Evolutionary conservation across 2,797 vertebrate species (phyloP).

Genomic region (Lepilemur ruficaudatus): DNA sequence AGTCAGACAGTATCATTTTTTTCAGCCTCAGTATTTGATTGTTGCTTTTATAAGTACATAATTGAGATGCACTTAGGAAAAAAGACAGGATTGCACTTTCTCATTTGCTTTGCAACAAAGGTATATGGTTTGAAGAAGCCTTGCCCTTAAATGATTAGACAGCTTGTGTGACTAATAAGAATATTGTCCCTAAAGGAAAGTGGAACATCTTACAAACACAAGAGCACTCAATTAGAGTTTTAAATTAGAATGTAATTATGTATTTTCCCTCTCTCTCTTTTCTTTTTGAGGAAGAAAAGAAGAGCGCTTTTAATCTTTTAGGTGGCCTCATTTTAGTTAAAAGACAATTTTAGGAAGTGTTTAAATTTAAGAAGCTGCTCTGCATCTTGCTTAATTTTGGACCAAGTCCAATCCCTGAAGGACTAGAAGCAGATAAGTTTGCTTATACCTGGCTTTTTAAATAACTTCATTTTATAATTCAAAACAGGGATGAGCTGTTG

Average conservation of each 20-base stretch:
- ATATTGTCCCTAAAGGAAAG: conserved; percentile 81
- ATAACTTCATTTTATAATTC: conserved; percentile 57
- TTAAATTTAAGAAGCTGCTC: conserved; percentile 74
- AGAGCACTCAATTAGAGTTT: conserved; percentile 83
- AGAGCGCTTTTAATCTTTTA: conserved; percentile 79
- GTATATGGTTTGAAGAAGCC: conserved; percentile 65
- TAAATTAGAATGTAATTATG: conserved; percentile 83
- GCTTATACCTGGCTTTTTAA: conserved; percentile 65
- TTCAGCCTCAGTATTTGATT: conserved; percentile 55
- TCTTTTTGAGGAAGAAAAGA: conserved; percentile 48
- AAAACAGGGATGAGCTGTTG: conserved; percentile 55
- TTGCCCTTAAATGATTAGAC: conserved; percentile 78
- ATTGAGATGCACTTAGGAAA: conserved; percentile 61
- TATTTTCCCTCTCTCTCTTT: not conserved
- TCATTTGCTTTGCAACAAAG: conserved; percentile 80
- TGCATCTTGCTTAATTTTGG: conserved; percentile 72
- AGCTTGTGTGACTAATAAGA: conserved; percentile 83
- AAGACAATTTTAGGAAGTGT: conserved; percentile 77
- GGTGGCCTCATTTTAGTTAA: conserved; percentile 77
- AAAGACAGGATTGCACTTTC: conserved; percentile 62
- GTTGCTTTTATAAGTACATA: conserved; percentile 70
- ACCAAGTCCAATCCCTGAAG: conserved; percentile 63
- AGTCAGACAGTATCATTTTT: conserved; percentile 28
- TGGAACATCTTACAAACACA: conserved; percentile 78
- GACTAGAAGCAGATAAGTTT: conserved; percentile 59